Evolutionary conservation across 2,113 vertebrate genomes (phyloP).

Genomic region (Amblyopsis rosae): DNA sequence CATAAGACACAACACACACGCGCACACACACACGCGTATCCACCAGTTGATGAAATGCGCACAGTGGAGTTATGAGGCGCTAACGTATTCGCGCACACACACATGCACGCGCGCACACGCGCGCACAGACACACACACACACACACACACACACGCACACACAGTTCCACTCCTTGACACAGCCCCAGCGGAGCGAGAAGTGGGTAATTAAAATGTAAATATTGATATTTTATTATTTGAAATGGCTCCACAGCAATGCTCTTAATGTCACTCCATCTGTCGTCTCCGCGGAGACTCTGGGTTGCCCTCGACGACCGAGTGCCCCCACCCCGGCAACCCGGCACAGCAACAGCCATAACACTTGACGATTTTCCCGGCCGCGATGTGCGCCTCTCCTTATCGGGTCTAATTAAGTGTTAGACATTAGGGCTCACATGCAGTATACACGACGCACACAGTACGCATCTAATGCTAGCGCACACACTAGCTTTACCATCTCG

Average conservation of each 20-base stretch:
- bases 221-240: conserved; percentile 99
- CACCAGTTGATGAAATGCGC: conserved; percentile 23
- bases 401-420: conserved; percentile 75
- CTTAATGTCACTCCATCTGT: conserved; percentile 99
- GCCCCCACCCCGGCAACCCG: conserved; percentile 86
- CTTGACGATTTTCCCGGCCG: conserved; percentile 35
- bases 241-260: conserved; percentile 95
- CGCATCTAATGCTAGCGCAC: conserved; percentile 12
- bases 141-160: conserved; percentile 24
- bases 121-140: conserved; percentile 13
- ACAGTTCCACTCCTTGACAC: conserved; percentile 47
- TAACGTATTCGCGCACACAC: background rate
- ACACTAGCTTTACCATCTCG: background rate
- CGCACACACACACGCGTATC: background rate
- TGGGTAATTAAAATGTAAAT: conserved; percentile 99
- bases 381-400: conserved; percentile 56
- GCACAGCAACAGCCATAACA: conserved; percentile 74
- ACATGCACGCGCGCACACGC: conserved; percentile 1
- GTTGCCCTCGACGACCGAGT: conserved; percentile 83
- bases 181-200: conserved; percentile 65
- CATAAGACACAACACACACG: too few relatives aligned
- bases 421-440: conserved; percentile 54
- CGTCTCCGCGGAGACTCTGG: conserved; percentile 80
- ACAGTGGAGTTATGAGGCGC: conserved; percentile 23
- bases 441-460: conserved; percentile 42